phyloP scores from a whole-genome alignment of 2,797 vertebrate genomes.

The Catostomus latipinnis region DNA sequence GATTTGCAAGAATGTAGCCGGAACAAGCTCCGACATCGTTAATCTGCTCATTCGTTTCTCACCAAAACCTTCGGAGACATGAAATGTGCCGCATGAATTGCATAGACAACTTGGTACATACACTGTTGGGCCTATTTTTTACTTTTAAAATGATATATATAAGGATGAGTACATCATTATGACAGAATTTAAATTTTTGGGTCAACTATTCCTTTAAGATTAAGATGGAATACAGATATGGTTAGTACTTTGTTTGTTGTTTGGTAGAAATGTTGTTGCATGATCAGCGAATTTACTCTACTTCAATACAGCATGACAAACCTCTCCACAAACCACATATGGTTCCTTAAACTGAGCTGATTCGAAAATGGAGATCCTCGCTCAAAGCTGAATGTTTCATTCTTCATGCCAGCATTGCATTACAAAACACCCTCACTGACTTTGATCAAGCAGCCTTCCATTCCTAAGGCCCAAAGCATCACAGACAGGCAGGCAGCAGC shows the following conservation, averaged over 20 bases:
- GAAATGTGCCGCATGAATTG: too few relatives aligned
- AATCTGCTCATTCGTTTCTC: not conserved
- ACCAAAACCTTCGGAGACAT: too few relatives aligned
- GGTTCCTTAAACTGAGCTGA: not conserved
- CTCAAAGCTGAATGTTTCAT: conserved; percentile 20
- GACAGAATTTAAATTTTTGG: too few relatives aligned
- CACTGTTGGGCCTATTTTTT: too few relatives aligned
- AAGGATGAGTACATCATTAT: too few relatives aligned
- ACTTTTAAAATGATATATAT: too few relatives aligned
- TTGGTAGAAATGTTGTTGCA: not conserved
- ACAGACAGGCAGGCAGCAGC: conserved; percentile 43
- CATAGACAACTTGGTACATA: too few relatives aligned
- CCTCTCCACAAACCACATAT: not conserved
- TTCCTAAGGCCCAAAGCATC: conserved; percentile 12
- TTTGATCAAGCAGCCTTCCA: conserved; percentile 45
- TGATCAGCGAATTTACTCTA: too few relatives aligned
- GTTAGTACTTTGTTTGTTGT: not conserved
- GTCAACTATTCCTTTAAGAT: too few relatives aligned
- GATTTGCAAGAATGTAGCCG: not conserved
- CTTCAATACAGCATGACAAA: not conserved
- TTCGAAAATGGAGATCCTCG: not conserved
- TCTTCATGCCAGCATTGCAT: conserved; percentile 22
- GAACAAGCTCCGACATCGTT: not conserved
- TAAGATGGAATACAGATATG: too few relatives aligned
- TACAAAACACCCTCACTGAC: conserved; percentile 32